These are phyloP conservation scores for Phortica okadai DNA, from an alignment of 2,888 invertebrate genomes.

Conservation along the genomic window DNA sequence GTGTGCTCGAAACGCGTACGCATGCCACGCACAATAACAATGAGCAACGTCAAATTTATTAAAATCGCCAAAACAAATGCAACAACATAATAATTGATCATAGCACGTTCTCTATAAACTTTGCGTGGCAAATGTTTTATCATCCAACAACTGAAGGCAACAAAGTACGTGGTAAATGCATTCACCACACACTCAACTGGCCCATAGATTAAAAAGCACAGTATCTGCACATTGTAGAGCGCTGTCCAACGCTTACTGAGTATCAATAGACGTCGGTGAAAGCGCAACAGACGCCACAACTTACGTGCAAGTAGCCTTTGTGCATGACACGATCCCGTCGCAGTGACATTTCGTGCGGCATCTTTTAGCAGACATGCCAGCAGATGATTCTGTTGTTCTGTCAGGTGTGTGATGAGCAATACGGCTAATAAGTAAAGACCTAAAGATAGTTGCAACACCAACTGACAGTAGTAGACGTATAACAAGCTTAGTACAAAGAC, in stretches of 20 bases:
- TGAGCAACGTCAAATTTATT: neutral
- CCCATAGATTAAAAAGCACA: slow-evolving; percentile 58
- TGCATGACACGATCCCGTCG: slow-evolving; percentile 39
- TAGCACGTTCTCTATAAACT: too few relatives aligned
- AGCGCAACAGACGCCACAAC: slow-evolving; percentile 53
- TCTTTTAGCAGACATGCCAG: slow-evolving; percentile 51
- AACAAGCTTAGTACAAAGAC: slow-evolving; percentile 46
- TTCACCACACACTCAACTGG: slow-evolving; percentile 61
- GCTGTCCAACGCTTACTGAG: slow-evolving; percentile 51
- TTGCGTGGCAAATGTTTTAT: too few relatives aligned
- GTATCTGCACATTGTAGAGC: slow-evolving; percentile 57
- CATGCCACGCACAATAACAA: neutral
- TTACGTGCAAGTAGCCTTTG: slow-evolving; percentile 53
- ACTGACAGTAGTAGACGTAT: slow-evolving; percentile 56
- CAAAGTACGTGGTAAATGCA: slow-evolving; percentile 45
- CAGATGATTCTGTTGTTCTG: slow-evolving; percentile 59
- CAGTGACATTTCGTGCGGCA: too few relatives aligned
- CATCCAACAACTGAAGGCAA: neutral
- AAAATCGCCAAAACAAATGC: neutral
- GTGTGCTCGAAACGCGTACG: neutral
- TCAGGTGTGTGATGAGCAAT: slow-evolving; percentile 56
- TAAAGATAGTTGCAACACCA: slow-evolving; percentile 60
- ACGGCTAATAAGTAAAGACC: slow-evolving; percentile 55
- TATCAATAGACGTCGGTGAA: slow-evolving; percentile 50
- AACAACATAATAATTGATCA: too few relatives aligned